These are phyloP conservation scores for Drosophila atripex DNA, from an alignment of 2,888 invertebrate species.

Conservation along the genomic window DNA sequence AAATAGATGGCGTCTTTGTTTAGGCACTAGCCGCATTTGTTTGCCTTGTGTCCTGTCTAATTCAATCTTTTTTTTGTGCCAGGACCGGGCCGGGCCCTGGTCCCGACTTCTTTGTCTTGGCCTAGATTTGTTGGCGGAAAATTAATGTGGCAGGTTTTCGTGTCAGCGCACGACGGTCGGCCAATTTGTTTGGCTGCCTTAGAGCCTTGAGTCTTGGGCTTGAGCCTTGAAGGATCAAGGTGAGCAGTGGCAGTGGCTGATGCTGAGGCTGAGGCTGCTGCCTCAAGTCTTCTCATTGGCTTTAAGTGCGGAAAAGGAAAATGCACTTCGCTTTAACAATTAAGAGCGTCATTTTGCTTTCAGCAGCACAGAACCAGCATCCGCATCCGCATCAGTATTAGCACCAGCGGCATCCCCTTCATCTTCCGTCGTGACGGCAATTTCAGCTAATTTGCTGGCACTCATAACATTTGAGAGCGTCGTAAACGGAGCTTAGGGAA, in stretches of 20 bases:
- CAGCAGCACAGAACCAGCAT: neutral
- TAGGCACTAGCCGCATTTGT: constrained; percentile 32
- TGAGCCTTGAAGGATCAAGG: constrained; percentile 25
- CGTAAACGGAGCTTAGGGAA: constrained; percentile 16
- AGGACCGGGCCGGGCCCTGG: neutral
- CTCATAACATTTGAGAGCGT: constrained; percentile 68
- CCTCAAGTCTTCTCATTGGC: constrained; percentile 13
- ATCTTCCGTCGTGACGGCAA: constrained; percentile 22
- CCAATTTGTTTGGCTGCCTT: constrained; percentile 50
- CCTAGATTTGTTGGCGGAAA: constrained; percentile 58
- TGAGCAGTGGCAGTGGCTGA: constrained; percentile 14
- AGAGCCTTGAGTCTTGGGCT: constrained; percentile 27
- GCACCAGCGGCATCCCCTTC: neutral
- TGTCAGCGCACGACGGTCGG: constrained; percentile 56
- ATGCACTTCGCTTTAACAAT: constrained; percentile 67
- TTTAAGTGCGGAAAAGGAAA: constrained; percentile 39
- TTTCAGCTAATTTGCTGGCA: constrained; percentile 70
- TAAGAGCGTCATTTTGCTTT: constrained; percentile 33
- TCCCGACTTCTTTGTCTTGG: constrained; percentile 43
- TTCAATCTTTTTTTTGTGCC: constrained; percentile 50
- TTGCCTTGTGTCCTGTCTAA: constrained; percentile 57
- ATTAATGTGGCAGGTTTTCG: constrained; percentile 49
- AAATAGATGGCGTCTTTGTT: constrained; percentile 44
- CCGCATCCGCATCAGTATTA: neutral
- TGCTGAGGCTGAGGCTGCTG: neutral